Evolutionary conservation across 2,797 vertebrate genomes (phyloP), one percentile per base, ranked within the genome.

Genomic region (Masticophis lateralis): DNA sequence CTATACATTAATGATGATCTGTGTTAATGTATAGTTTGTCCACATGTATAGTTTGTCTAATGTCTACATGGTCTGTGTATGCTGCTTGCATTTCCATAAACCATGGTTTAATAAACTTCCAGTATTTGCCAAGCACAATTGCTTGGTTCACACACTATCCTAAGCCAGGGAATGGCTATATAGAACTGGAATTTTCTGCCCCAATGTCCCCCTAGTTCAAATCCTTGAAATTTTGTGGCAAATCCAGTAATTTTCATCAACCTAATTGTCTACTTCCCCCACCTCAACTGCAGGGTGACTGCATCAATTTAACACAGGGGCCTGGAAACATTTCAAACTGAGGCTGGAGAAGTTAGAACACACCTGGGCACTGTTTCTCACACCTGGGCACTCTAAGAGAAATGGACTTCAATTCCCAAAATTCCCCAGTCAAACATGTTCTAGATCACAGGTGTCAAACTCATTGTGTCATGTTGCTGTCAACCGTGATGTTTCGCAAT

Each of bases 401-500:
- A 32, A n/a, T 88, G 87, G 87, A 88, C 55, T 32, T 55, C n/a
- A 10, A 22, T 8, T 32, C 53, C 86, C 28, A 2, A n/a, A 57
- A 88, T 88, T 57, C 55, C 32, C 8, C 5, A 53, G 87, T 55
- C 6, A 55, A 8, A n/a, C n/a, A 11, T 88, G 16, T 18, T 88
- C 66, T 63, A 63, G 27, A 13, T 4, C 60, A 63, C 0, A 0
- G 10, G 0, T 63, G 61, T 63, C 61, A 63, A 63, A 63, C 11
- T 63, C 3, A 0, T 3, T 1, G 25, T 27, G 10, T 28, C 60
- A 63, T 27, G 1, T 63, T 63, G 60, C 25, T 10, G 3, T 63
- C 25, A 11, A 59, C 5, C 27, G 0, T 28, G 60, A 63, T 4
- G 10, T 63, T 63, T 63, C 1, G 2, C 0, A 0, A 63, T 28